These are phyloP conservation scores for Ommatoiulus sabulosus DNA, from an alignment of 2,888 invertebrate genomes.

Conservation along the genomic window DNA sequence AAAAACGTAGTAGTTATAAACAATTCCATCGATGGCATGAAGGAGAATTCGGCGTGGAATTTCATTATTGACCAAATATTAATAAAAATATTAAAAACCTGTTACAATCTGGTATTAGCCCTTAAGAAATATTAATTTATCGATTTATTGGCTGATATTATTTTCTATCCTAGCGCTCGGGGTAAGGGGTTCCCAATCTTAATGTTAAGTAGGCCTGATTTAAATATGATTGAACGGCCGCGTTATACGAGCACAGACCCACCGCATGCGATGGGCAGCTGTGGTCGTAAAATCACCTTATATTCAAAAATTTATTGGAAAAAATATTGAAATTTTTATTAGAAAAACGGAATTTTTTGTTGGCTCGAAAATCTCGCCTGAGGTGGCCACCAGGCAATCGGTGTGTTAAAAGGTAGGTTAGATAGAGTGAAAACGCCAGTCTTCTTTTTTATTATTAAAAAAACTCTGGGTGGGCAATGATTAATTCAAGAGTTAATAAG, in stretches of 20 bases:
- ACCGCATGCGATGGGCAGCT: not conserved
- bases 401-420: no score
- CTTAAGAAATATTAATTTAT: slow-evolving; percentile 11
- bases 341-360: not conserved
- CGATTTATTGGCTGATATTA: not conserved
- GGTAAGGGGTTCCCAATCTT: not conserved
- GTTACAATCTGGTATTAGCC: not conserved
- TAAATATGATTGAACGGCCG: not conserved
- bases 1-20: not conserved
- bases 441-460: not conserved
- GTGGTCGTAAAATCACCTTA: not conserved
- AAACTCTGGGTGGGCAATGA: not conserved
- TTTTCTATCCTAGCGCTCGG: not conserved
- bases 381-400: not conserved
- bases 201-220: not conserved
- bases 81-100: slow-evolving; percentile 8
- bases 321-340: not conserved
- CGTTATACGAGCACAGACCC: not conserved
- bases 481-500: not conserved
- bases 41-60: slow-evolving; percentile 5
- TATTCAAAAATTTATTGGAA: not conserved
- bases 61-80: slow-evolving; percentile 36
- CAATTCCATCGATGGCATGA: not conserved
- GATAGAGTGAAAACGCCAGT: not conserved
- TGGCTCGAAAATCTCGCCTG: not conserved